Evolutionary conservation across 2,113 vertebrate species (phyloP).

Genomic region (Lethenteron camtschaticum): DNA sequence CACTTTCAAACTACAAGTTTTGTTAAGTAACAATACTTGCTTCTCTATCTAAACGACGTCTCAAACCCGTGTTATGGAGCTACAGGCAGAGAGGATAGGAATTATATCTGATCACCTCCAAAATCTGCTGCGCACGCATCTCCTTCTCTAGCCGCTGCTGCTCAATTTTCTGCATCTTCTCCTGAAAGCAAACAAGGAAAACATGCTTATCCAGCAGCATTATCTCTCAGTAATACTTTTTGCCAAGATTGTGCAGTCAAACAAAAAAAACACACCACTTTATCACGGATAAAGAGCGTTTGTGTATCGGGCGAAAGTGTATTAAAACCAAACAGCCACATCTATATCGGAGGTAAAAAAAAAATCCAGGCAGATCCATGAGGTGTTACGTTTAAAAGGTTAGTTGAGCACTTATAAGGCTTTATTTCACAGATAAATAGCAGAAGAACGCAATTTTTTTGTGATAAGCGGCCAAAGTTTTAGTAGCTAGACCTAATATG

Average conservation of each 20-base stretch:
- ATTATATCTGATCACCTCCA: slow-evolving; percentile 38
- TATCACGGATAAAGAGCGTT: background rate
- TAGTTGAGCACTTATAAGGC: no score
- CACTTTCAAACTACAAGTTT: background rate
- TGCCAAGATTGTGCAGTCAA: background rate
- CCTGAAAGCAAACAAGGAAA: slow-evolving; percentile 23
- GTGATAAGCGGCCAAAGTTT: no score
- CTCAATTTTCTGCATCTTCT: slow-evolving; percentile 87
- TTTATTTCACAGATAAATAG: no score
- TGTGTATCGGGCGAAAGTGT: slow-evolving; percentile 7
- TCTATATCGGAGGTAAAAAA: slow-evolving; percentile 17
- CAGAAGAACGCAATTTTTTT: no score
- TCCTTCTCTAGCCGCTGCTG: slow-evolving; percentile 89
- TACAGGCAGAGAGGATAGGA: no score
- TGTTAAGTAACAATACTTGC: background rate
- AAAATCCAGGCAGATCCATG: slow-evolving; percentile 16
- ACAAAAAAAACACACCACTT: background rate
- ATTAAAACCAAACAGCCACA: slow-evolving; percentile 14
- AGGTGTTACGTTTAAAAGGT: no score
- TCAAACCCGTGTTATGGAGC: no score
- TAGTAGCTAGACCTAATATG: no score
- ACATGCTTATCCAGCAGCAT: background rate
- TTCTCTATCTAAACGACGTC: background rate
- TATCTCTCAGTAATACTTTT: background rate
- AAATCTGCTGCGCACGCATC: slow-evolving; percentile 76